Evolutionary conservation across 2,113 vertebrate genomes (phyloP).

Genomic region (Sialia sialis): DNA sequence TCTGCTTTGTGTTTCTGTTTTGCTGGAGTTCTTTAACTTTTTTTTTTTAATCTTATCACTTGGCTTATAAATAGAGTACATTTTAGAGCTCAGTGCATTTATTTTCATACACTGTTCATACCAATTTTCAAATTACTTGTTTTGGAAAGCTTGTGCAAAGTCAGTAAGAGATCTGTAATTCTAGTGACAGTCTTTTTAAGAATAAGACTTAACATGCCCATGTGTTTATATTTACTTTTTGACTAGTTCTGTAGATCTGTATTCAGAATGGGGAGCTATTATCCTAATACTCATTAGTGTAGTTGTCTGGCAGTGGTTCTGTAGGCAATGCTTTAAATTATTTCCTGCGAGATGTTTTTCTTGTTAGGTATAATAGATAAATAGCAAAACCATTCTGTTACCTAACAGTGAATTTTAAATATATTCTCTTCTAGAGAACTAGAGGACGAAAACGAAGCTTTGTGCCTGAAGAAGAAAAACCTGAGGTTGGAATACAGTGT

Average conservation of each 20-base stretch:
- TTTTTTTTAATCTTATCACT: neutral
- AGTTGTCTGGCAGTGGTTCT: neutral
- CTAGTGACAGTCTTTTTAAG: neutral
- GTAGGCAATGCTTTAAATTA: neutral
- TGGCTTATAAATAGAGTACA: neutral
- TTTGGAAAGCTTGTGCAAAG: neutral
- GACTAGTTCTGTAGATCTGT: neutral
- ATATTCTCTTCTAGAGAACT: conserved; percentile 85
- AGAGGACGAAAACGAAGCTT: conserved; percentile 93
- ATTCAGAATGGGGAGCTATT: neutral
- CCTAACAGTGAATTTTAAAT: conserved; percentile 22
- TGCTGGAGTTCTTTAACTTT: neutral
- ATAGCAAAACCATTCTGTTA: neutral
- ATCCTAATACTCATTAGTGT: neutral
- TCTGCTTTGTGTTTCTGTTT: neutral
- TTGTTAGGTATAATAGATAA: neutral
- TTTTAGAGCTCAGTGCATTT: neutral
- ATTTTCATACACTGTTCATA: neutral
- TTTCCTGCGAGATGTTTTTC: neutral
- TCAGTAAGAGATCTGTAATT: neutral
- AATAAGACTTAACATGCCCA: neutral
- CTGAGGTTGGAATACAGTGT: conserved; percentile 82
- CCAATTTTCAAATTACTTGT: neutral
- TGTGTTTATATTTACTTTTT: neutral
- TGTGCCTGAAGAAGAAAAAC: conserved; percentile 89